Percentiles rank a stretch among this genome's conserved stretches.
These are phyloP conservation scores for Netelia virgata DNA, from an alignment of 2,888 invertebrate genomes.

Conservation along the genomic window DNA sequence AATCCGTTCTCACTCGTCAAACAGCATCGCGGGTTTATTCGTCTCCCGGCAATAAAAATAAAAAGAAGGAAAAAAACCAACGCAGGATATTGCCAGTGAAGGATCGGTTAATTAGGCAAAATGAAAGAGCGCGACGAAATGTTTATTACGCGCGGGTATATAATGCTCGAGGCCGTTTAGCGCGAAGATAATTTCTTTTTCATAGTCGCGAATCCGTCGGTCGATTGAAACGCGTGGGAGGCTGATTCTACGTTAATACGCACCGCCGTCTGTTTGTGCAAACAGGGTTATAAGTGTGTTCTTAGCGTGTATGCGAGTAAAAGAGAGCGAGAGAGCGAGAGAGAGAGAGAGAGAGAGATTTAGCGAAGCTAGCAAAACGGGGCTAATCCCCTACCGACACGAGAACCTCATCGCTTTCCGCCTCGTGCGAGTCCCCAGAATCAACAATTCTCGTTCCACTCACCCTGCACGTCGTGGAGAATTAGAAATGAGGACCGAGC, in stretches of 20 bases:
- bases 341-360: slow-evolving; percentile 50
- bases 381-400: slow-evolving; percentile 78
- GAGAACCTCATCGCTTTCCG: slow-evolving; percentile 81
- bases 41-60: not conserved
- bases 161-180: slow-evolving; percentile 22
- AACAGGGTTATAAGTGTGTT: slow-evolving; percentile 50
- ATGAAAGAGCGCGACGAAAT: slow-evolving; percentile 11
- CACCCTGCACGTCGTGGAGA: not conserved
- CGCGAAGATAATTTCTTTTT: slow-evolving; percentile 40
- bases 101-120: slow-evolving; percentile 35
- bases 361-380: slow-evolving; percentile 57
- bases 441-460: slow-evolving; percentile 75
- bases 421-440: slow-evolving; percentile 77
- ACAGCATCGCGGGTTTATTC: not conserved
- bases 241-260: slow-evolving; percentile 51
- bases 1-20: not conserved
- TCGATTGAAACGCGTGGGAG: slow-evolving; percentile 40
- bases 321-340: slow-evolving; percentile 26
- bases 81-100: not conserved
- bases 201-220: slow-evolving; percentile 24
- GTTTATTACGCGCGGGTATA: slow-evolving; percentile 2
- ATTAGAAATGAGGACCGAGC: slow-evolving; percentile 10
- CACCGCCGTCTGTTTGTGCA: slow-evolving; percentile 57
- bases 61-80: not conserved
- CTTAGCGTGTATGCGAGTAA: not conserved